Conservation (phyloP, 2,113 vertebrate species). For the Nipponia nippon region DNA sequence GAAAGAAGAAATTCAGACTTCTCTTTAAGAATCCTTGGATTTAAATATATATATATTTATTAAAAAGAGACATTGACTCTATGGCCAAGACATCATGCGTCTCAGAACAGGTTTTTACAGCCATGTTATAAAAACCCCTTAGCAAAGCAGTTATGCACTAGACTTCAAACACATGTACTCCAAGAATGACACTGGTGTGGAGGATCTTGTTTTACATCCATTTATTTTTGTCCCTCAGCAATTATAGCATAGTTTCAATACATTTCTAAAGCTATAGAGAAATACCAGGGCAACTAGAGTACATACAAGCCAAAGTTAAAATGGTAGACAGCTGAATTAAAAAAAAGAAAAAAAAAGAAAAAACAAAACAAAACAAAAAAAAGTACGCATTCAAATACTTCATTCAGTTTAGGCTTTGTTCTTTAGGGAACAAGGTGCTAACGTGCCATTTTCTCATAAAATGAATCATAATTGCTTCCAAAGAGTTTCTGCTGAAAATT, state of each 20-base stretch:
- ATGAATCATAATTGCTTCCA: constrained; percentile 70
- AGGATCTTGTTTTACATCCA: constrained; percentile 72
- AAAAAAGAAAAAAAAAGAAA: not conserved
- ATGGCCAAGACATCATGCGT: constrained; percentile 54
- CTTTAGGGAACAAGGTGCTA: constrained; percentile 77
- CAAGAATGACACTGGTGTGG: constrained; percentile 73
- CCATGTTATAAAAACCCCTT: constrained; percentile 58
- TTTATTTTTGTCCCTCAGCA: constrained; percentile 73
- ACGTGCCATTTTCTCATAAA: constrained; percentile 71
- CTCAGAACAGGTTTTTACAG: constrained; percentile 62
- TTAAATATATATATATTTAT: constrained; percentile 68
- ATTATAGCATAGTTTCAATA: constrained; percentile 72
- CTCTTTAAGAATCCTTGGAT: constrained; percentile 48
- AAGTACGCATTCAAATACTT: constrained; percentile 61
- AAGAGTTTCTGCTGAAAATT: constrained; percentile 67
- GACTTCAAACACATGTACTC: constrained; percentile 67
- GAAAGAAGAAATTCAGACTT: constrained; percentile 42
- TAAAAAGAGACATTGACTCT: constrained; percentile 59
- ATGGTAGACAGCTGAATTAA: constrained; percentile 65
- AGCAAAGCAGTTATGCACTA: constrained; percentile 60
- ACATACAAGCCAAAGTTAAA: constrained; percentile 70
- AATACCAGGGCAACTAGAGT: constrained; percentile 73
- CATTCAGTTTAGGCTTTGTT: constrained; percentile 70
- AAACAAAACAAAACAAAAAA: not conserved
- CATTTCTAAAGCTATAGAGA: constrained; percentile 74